Percentiles rank a stretch among this genome's conserved stretches.
These are phyloP conservation scores for Lytechinus variegatus DNA, from an alignment of 35 echinoderm and acorn worm species.

Conservation along the genomic window DNA sequence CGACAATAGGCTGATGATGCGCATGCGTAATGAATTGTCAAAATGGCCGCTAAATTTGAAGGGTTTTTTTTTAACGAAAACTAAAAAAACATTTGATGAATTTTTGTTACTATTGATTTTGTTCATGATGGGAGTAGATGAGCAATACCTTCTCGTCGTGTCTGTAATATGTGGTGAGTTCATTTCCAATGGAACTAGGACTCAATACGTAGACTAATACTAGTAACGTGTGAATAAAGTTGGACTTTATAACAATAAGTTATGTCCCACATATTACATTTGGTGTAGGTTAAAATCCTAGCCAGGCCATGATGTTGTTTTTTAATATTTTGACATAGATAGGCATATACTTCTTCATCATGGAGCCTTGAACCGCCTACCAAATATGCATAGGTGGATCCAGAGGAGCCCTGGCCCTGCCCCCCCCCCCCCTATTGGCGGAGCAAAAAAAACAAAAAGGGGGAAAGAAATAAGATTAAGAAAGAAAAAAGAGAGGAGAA, in stretches of 20 bases:
- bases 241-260: not conserved
- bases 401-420: too few species aligned
- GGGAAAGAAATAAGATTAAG: too few species aligned
- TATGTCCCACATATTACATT: not conserved
- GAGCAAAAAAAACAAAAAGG: too few species aligned
- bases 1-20: not conserved
- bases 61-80: slow-evolving; percentile 37
- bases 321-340: too few species aligned
- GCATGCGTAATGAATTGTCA: slow-evolving; percentile 25
- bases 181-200: not conserved
- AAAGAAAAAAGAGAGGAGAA: too few species aligned
- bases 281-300: not conserved
- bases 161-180: slow-evolving; percentile 78
- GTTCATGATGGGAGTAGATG: slow-evolving; percentile 56
- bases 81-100: not conserved
- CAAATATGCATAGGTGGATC: too few species aligned
- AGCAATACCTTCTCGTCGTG: slow-evolving; percentile 79
- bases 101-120: not conserved
- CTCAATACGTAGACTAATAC: too few species aligned
- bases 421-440: too few species aligned
- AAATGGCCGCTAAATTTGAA: slow-evolving; percentile 54
- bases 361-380: too few species aligned
- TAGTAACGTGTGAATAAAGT: too few species aligned
- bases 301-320: too few species aligned
- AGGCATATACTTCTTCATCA: too few species aligned